A percentile compares a stretch with the other conserved stretches of the same genome.
Conservation (phyloP, 2,113 vertebrate species). For the Trogon surrucura region DNA sequence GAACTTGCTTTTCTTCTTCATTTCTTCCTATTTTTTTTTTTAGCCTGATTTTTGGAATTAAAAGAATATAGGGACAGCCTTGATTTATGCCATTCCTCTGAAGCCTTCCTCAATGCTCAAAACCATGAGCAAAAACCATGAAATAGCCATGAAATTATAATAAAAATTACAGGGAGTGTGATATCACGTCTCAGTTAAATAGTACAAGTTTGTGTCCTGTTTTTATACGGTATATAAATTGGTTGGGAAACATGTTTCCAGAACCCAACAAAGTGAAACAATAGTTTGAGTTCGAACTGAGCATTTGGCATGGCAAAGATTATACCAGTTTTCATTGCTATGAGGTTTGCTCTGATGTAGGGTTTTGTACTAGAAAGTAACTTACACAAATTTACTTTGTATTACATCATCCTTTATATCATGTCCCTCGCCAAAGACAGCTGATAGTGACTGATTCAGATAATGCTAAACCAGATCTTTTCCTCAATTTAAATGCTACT, state of each 20-base stretch:
- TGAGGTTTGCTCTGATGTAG: background rate
- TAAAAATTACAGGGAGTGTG: background rate
- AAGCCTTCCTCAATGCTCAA: background rate
- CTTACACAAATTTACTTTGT: background rate
- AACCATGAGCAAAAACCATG: background rate
- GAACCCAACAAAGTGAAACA: background rate
- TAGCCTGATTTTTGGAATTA: background rate
- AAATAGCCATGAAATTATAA: background rate
- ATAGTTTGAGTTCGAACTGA: background rate
- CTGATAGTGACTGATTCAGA: background rate
- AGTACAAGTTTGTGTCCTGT: background rate
- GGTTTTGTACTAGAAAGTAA: background rate
- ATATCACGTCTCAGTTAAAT: background rate
- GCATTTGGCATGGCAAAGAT: background rate
- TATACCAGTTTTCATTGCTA: background rate
- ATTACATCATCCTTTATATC: background rate
- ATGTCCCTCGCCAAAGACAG: background rate
- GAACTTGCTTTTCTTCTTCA: background rate
- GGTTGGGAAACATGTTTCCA: background rate
- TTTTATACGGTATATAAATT: background rate
- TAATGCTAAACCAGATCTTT: background rate
- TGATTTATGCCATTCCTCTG: background rate
- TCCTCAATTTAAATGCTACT: background rate
- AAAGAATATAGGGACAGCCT: background rate
- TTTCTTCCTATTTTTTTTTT: background rate